These are phyloP conservation scores for Drosophila tanythrix DNA, from an alignment of 2,888 invertebrate species.

Conservation along the genomic window DNA sequence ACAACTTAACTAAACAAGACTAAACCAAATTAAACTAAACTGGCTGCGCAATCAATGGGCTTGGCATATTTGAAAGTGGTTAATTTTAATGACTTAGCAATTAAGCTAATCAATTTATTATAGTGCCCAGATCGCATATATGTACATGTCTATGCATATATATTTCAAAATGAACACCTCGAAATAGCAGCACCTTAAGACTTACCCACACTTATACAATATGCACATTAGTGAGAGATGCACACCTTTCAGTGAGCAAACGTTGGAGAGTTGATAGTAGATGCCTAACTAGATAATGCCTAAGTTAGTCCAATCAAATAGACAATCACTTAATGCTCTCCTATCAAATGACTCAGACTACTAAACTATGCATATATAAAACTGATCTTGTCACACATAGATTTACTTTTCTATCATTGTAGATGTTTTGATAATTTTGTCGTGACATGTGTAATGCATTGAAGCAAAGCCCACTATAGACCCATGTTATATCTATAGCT, in stretches of 20 bases:
- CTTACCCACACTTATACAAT: neutral
- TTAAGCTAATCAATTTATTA: slow-evolving; percentile 15
- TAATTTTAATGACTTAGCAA: slow-evolving; percentile 15
- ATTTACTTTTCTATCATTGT: neutral
- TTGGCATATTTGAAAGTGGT: slow-evolving; percentile 33
- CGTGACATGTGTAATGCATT: neutral
- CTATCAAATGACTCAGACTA: neutral
- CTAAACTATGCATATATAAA: neutral
- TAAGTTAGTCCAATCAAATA: neutral
- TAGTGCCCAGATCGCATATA: neutral
- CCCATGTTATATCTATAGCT: too few relatives aligned
- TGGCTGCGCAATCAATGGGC: slow-evolving; percentile 28
- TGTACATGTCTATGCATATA: neutral
- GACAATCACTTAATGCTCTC: neutral
- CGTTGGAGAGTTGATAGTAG: neutral
- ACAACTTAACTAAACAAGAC: slow-evolving; percentile 15
- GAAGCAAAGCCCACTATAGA: neutral
- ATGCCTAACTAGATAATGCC: neutral
- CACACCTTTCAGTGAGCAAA: neutral
- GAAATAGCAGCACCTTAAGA: neutral
- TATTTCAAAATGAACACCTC: neutral
- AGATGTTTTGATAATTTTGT: neutral
- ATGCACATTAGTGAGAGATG: neutral
- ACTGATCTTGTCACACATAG: neutral
- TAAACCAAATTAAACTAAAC: slow-evolving; percentile 13